These are phyloP conservation scores for Falco punctatus DNA, from an alignment of 2,113 vertebrate genomes.

Conservation along the genomic window DNA sequence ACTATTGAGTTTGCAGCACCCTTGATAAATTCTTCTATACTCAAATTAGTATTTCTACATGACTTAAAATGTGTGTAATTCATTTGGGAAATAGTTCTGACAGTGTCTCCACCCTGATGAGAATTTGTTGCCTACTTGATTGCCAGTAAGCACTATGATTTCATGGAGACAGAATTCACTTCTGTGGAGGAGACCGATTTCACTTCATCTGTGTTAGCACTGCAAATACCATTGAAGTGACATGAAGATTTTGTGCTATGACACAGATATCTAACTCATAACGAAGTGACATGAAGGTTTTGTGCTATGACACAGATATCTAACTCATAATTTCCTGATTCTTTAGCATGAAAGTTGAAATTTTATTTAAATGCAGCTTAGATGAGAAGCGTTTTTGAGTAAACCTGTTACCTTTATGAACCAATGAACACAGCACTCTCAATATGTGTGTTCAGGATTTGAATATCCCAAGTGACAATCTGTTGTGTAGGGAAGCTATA, in stretches of 20 bases:
- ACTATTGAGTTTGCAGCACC: background rate
- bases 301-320: background rate
- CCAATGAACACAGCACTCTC: background rate
- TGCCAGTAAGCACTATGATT: background rate
- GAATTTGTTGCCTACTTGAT: background rate
- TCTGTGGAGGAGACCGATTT: background rate
- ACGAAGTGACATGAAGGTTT: background rate
- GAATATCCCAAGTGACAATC: background rate
- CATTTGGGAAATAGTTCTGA: constrained; percentile 1
- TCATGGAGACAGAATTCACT: background rate
- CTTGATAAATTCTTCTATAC: background rate
- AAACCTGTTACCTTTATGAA: background rate
- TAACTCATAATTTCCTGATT: background rate
- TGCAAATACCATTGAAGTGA: background rate
- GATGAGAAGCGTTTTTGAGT: background rate
- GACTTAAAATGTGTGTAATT: background rate
- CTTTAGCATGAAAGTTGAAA: background rate
- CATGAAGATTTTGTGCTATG: background rate
- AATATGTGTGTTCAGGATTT: background rate
- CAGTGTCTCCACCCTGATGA: background rate
- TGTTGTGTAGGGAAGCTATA: background rate
- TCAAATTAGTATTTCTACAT: background rate
- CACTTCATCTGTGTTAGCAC: background rate
- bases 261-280: background rate
- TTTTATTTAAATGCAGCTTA: background rate